Evolutionary conservation across 2,888 invertebrate species (phyloP).

Genomic region (Therioaphis trifolii): DNA sequence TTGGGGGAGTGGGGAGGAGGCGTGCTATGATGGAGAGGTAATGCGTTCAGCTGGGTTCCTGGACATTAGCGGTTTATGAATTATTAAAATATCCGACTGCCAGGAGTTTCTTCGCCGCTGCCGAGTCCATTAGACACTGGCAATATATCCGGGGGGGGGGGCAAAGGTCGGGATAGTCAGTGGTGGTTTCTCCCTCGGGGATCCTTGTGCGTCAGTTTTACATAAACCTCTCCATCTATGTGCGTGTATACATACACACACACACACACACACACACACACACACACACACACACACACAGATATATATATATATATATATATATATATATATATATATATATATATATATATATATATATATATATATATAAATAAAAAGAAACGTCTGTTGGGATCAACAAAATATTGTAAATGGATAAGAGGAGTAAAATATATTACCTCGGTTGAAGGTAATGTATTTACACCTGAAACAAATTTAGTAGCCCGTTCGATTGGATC

Average conservation of each 20-base stretch:
- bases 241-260: too few relatives aligned
- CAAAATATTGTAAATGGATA: constrained; percentile 55
- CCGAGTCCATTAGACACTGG: constrained; percentile 63
- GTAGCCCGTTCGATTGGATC: constrained; percentile 45
- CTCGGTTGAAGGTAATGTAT: neutral
- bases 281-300: too few relatives aligned
- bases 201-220: constrained; percentile 46
- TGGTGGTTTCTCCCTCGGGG: constrained; percentile 54
- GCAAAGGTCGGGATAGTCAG: constrained; percentile 46
- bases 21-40: constrained; percentile 40
- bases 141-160: constrained; percentile 61
- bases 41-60: constrained; percentile 59
- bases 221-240: constrained; percentile 48
- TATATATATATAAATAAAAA: constrained; percentile 37
- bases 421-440: constrained; percentile 50
- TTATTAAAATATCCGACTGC: constrained; percentile 60
- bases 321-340: too few relatives aligned
- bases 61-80: constrained; percentile 63
- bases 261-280: too few relatives aligned
- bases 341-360: too few relatives aligned
- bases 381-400: constrained; percentile 34
- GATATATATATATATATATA: too few relatives aligned
- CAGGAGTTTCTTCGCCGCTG: constrained; percentile 51
- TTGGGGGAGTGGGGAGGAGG: neutral
- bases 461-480: constrained; percentile 27